These are phyloP conservation scores for Halictus rubicundus DNA, from an alignment of 1,140 invertebrate species.

Conservation along the genomic window DNA sequence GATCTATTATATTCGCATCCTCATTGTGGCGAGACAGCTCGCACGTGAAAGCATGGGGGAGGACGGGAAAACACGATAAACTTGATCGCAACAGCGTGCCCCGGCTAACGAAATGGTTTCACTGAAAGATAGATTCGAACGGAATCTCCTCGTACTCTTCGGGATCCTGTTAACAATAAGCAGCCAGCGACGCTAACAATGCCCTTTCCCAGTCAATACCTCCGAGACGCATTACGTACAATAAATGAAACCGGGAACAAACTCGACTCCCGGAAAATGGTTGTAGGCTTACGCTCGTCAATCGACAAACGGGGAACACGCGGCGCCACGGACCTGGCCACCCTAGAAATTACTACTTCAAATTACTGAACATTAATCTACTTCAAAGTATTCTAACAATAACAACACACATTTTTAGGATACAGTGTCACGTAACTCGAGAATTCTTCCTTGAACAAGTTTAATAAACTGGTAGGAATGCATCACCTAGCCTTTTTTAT, in stretches of 20 bases:
- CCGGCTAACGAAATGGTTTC: constrained; percentile 33
- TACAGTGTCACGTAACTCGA: too few species aligned
- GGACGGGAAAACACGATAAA: constrained; percentile 18
- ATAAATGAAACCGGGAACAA: constrained; percentile 2
- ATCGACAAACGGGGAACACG: background rate
- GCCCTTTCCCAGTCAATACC: constrained; percentile 24
- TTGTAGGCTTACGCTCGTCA: background rate
- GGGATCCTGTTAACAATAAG: constrained; percentile 33
- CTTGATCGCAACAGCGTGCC: constrained; percentile 19
- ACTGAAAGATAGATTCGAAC: constrained; percentile 1
- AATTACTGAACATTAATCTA: too few species aligned
- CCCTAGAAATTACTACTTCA: constrained; percentile 5
- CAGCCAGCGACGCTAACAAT: constrained; percentile 27
- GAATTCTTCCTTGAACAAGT: too few species aligned
- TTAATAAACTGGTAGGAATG: too few species aligned
- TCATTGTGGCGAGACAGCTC: constrained; percentile 40
- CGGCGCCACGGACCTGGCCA: background rate
- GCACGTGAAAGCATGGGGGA: constrained; percentile 8
- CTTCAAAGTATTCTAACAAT: too few species aligned
- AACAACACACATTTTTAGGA: too few species aligned
- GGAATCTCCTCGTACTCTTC: background rate
- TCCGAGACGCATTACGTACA: constrained; percentile 7
- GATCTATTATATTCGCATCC: constrained; percentile 50
- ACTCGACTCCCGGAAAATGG: background rate
- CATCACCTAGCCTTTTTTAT: too few species aligned